phyloP scores from a whole-genome alignment of 2,797 vertebrate genomes.

The Acanthurus lineatus region DNA sequence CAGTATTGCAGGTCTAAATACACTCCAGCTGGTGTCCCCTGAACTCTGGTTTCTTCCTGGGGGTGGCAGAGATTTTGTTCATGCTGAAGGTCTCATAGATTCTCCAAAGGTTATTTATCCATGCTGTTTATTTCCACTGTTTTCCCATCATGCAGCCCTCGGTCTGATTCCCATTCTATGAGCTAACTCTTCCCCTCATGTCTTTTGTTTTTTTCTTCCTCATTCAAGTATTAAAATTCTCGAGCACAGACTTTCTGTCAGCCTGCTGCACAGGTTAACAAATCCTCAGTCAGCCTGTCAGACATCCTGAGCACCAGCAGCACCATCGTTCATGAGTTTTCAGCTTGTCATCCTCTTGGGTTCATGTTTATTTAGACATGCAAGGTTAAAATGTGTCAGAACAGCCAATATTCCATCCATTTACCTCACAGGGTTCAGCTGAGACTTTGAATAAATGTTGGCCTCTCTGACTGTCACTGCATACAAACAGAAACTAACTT shows the following conservation, averaged over 20 bases:
- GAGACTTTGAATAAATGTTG: neutral
- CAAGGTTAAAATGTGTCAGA: neutral
- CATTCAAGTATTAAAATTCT: neutral
- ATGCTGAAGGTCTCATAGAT: neutral
- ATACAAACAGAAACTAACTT: neutral
- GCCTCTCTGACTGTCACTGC: neutral
- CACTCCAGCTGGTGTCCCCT: too few species aligned
- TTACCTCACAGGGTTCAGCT: neutral
- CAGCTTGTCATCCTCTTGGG: too few species aligned
- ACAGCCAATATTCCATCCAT: neutral
- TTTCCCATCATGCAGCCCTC: neutral
- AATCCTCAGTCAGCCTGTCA: too few species aligned
- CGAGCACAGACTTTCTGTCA: neutral
- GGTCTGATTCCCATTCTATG: neutral
- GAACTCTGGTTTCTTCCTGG: too few species aligned
- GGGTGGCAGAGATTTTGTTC: neutral
- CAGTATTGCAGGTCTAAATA: neutral
- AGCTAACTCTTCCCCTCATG: neutral
- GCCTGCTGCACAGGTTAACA: neutral
- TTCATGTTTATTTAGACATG: neutral
- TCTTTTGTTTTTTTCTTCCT: neutral
- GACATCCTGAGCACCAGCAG: too few species aligned
- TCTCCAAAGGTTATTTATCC: neutral
- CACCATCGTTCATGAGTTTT: neutral
- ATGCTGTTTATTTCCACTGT: neutral